Base-by-base conservation (phyloP, 2,113 vertebrate genomes). In the Chrysochloris asiatica region DNA sequence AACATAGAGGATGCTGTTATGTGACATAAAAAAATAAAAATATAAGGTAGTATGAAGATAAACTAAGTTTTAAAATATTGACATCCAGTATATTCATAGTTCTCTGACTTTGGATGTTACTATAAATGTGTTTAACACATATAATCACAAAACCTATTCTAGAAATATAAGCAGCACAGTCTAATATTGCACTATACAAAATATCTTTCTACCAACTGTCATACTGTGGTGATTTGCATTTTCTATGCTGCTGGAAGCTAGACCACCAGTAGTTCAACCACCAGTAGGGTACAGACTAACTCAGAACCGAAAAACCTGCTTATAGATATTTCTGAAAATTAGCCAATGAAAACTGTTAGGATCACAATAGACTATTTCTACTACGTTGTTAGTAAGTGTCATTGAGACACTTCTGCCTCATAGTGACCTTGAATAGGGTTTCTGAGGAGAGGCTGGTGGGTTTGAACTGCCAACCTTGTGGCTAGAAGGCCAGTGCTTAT, bases 11-110 rank as follows among this genome's bases (percentile, higher is more conserved):
- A 28, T 63, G 59, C 10, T 63, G 28, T 54, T 54, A 54, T 54
- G 10, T 54, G 52, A 4, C n/a, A n/a, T n/a, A 54, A 21, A 54
- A 17, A 21, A 54, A 54, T 54, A 10, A 54, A 4, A 17, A 83
- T 76, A 86, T n/a, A n/a, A n/a, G n/a, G n/a, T n/a, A n/a, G n/a
- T n/a, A n/a, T 75, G 48, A 73, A 50, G 95, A 82, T 78, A 88
- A 87, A 83, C 17, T 43, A 63, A 69, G 33, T 24, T 13, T 73
- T 45, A 69, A 94, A 76, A 76, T 69, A 54, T 45, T 63, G 14
- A 88, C n/a, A 69, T 88, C 36, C 8, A 47, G 43, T 41, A 33
- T 3, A 4, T 14, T 59, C 65, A 14, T 61, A 63, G 71, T 88
- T 89, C 16, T 54, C 45, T 85, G 14, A 56, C 13, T 14, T 19